Evolutionary conservation across 2,888 invertebrate species (phyloP).

Genomic region (Euplexia lucipara): DNA sequence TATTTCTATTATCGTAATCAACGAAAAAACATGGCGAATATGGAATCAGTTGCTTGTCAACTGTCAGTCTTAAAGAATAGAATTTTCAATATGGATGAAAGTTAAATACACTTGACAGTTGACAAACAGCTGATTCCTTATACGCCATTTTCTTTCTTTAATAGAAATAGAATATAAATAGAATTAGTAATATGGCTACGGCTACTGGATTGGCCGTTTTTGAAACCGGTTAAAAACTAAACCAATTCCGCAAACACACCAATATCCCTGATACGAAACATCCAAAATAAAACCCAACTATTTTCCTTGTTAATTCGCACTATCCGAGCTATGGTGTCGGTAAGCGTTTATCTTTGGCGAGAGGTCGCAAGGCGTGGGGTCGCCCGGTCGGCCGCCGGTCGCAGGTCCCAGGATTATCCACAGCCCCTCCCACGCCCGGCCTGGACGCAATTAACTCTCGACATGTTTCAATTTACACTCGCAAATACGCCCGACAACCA

Average conservation of each 20-base stretch:
- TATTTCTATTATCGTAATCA: too few relatives aligned
- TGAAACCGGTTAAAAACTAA: too few relatives aligned
- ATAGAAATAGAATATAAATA: too few relatives aligned
- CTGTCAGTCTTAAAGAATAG: too few relatives aligned
- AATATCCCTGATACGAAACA: neutral
- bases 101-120: too few relatives aligned
- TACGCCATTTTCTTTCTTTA: too few relatives aligned
- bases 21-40: too few relatives aligned
- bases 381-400: constrained; percentile 49
- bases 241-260: constrained; percentile 16
- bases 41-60: too few relatives aligned
- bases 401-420: constrained; percentile 77
- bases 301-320: constrained; percentile 47
- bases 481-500: constrained; percentile 82
- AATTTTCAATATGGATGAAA: too few relatives aligned
- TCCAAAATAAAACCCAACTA: constrained; percentile 36
- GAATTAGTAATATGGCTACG: too few relatives aligned
- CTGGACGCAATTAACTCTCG: constrained; percentile 88
- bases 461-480: constrained; percentile 90
- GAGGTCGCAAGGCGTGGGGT: constrained; percentile 70
- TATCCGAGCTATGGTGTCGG: constrained; percentile 51
- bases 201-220: too few relatives aligned
- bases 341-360: constrained; percentile 58
- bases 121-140: too few relatives aligned
- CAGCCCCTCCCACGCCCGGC: constrained; percentile 71